Evolutionary conservation across 2,888 invertebrate genomes (phyloP).

Genomic region (Caenorhabditis parvicauda): DNA sequence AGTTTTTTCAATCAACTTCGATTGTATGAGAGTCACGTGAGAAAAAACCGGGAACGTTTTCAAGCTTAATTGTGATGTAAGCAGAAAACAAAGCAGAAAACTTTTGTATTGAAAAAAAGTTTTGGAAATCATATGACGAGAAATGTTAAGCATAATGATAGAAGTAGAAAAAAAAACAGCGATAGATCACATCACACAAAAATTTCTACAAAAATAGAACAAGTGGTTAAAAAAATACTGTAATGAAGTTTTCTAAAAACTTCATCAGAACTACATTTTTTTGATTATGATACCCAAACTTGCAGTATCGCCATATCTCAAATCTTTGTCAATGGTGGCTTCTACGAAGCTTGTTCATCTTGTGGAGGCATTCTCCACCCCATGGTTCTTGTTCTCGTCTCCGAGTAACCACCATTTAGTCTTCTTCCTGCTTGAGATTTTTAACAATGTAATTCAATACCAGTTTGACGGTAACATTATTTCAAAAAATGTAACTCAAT

Average conservation of each 20-base stretch:
- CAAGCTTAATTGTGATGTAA: too few species aligned
- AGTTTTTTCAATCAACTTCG: slow-evolving; percentile 44
- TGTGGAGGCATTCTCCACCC: slow-evolving; percentile 79
- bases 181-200: too few species aligned
- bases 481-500: background rate
- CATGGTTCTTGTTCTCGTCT: slow-evolving; percentile 96
- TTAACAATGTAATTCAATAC: slow-evolving; percentile 99
- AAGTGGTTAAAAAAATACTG: too few species aligned
- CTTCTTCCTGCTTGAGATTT: slow-evolving; percentile 95
- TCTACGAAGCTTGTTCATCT: slow-evolving; percentile 94
- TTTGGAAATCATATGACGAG: too few species aligned
- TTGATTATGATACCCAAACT: slow-evolving; percentile 4
- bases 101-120: too few species aligned
- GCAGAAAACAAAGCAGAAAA: too few species aligned
- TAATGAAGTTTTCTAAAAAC: too few species aligned
- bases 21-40: slow-evolving; percentile 3
- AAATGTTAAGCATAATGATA: too few species aligned
- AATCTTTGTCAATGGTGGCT: slow-evolving; percentile 97
- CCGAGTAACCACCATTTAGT: slow-evolving; percentile 96
- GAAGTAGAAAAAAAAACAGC: too few species aligned
- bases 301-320: slow-evolving; percentile 93
- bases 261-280: background rate
- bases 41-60: too few species aligned
- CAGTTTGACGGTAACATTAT: slow-evolving; percentile 82
- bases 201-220: too few species aligned